Conservation (phyloP, 2,113 vertebrate species). For the Tragelaphus scriptus region DNA sequence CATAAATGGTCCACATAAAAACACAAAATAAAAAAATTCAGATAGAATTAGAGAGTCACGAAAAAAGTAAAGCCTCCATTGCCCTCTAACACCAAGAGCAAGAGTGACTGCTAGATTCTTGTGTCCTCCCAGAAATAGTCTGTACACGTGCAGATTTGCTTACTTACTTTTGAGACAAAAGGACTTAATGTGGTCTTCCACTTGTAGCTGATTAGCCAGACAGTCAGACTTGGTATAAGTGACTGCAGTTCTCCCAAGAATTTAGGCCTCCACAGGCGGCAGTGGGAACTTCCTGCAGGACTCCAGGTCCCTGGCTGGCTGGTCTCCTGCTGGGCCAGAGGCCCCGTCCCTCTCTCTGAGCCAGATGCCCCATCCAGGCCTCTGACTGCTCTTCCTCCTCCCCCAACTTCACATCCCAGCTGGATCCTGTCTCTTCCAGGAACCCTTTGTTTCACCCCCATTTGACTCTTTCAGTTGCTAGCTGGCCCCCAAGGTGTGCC, state of each 20-base stretch:
- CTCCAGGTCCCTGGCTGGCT: neutral
- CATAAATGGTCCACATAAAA: neutral
- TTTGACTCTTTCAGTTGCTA: neutral
- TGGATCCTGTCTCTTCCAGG: neutral
- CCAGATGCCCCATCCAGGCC: neutral
- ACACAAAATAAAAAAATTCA: neutral
- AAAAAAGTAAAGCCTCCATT: neutral
- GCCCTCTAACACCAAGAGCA: too few species aligned
- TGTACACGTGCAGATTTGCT: neutral
- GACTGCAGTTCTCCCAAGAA: neutral
- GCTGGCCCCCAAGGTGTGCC: neutral
- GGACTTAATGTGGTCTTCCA: neutral
- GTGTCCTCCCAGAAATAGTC: neutral
- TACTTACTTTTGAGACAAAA: neutral
- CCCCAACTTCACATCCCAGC: neutral
- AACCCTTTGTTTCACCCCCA: neutral
- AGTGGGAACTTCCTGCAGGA: neutral
- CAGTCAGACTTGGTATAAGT: neutral
- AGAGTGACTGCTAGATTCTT: too few species aligned
- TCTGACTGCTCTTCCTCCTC: neutral
- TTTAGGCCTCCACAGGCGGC: too few species aligned
- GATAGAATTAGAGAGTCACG: neutral
- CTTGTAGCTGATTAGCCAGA: neutral
- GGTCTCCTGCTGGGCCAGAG: neutral
- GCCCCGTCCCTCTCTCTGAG: neutral